Percentiles rank a stretch among this genome's conserved stretches.
phyloP scores from a whole-genome alignment of 2,888 invertebrate genomes.

The Eledona agricola region DNA sequence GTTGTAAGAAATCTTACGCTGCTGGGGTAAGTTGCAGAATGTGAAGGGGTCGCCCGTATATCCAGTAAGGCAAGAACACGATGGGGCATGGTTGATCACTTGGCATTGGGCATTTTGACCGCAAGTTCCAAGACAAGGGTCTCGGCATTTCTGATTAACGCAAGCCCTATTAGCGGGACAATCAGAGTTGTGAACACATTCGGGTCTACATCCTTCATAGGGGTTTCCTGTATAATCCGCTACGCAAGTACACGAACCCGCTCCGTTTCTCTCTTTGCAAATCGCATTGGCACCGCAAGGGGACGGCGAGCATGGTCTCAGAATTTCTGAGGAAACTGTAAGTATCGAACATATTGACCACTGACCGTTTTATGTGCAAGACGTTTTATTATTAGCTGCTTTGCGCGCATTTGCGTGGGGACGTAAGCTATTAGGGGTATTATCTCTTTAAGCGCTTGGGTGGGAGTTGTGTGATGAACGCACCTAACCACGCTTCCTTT shows the following conservation, averaged over 20 bases:
- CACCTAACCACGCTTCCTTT: slow-evolving; percentile 42
- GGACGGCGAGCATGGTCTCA: slow-evolving; percentile 65
- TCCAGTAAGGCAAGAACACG: slow-evolving; percentile 69
- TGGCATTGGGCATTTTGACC: slow-evolving; percentile 72
- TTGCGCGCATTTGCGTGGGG: slow-evolving; percentile 39
- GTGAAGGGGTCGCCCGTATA: slow-evolving; percentile 73
- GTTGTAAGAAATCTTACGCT: no score
- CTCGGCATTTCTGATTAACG: slow-evolving; percentile 69
- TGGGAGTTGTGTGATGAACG: slow-evolving; percentile 37
- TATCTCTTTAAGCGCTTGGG: slow-evolving; percentile 37
- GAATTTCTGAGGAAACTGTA: slow-evolving; percentile 31
- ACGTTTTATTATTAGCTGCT: slow-evolving; percentile 43
- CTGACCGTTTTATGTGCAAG: not conserved
- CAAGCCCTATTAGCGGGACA: slow-evolving; percentile 74
- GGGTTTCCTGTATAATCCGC: slow-evolving; percentile 73
- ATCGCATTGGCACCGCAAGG: slow-evolving; percentile 74
- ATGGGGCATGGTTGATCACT: slow-evolving; percentile 71
- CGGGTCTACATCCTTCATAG: slow-evolving; percentile 70
- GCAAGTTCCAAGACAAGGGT: slow-evolving; percentile 73
- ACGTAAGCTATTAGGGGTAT: slow-evolving; percentile 25
- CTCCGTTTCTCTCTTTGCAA: slow-evolving; percentile 64
- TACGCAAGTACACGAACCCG: slow-evolving; percentile 68
- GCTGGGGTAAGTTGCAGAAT: slow-evolving; percentile 60
- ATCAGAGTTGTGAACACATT: slow-evolving; percentile 72
- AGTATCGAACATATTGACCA: slow-evolving; percentile 11